phyloP scores from a whole-genome alignment of 2,113 vertebrate genomes.

The Gallinago media region DNA sequence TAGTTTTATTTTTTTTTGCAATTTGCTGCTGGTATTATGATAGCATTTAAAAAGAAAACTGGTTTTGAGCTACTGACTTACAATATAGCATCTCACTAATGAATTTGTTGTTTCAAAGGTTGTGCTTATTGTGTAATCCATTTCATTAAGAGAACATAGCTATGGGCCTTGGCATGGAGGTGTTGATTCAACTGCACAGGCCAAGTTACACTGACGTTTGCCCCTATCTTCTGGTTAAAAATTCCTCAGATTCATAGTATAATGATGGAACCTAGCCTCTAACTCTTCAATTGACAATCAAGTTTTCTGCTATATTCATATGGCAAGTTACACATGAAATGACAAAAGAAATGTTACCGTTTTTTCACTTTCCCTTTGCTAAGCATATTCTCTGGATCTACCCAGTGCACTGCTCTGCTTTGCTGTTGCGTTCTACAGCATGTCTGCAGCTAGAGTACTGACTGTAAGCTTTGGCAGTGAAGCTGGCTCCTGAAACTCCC shows the following conservation, averaged over 20 bases:
- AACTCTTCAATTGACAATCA: not conserved
- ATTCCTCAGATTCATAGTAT: not conserved
- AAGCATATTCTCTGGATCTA: not conserved
- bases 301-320: not conserved
- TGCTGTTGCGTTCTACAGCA: not conserved
- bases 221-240: not conserved
- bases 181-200: not conserved
- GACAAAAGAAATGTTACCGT: not conserved
- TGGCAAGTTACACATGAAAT: not conserved
- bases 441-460: not conserved
- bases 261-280: not conserved
- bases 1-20: not conserved
- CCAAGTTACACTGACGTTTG: not conserved
- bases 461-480: not conserved
- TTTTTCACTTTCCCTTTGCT: not conserved
- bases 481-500: not conserved
- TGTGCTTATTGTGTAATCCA: not conserved
- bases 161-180: not conserved
- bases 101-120: slow-evolving; percentile 26
- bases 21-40: not conserved
- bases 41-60: slow-evolving; percentile 6
- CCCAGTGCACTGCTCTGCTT: fast-evolving
- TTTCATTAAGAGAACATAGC: not conserved
- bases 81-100: slow-evolving; percentile 16
- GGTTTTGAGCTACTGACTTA: slow-evolving; percentile 29